These are phyloP conservation scores for Psittacula echo DNA, from an alignment of 2,797 vertebrate genomes.

Conservation along the genomic window DNA sequence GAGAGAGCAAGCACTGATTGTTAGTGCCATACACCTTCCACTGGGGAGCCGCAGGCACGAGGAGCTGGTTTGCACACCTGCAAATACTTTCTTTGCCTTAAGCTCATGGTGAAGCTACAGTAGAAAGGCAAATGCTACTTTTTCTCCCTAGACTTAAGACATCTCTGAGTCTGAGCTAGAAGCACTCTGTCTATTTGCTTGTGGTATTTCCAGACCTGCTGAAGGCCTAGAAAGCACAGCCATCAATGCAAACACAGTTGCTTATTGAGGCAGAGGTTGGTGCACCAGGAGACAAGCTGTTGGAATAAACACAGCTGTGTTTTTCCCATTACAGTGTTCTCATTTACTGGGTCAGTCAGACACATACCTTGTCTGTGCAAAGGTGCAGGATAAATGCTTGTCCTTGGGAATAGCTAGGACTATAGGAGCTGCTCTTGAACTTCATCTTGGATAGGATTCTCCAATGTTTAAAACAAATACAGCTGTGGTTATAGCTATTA, in stretches of 20 bases:
- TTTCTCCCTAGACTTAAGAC: background rate
- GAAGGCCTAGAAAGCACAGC: slow-evolving; percentile 16
- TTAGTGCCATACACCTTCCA: background rate
- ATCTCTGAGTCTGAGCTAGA: background rate
- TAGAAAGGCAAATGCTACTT: background rate
- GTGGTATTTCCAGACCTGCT: slow-evolving; percentile 18
- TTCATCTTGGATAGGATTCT: background rate
- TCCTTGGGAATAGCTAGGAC: background rate
- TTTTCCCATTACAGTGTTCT: background rate
- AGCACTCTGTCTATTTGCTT: background rate
- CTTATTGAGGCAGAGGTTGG: background rate
- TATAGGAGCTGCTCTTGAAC: background rate
- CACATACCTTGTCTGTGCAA: background rate
- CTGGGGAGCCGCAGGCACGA: background rate
- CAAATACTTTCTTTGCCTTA: background rate
- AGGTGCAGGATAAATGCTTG: background rate
- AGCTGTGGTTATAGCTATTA: slow-evolving; percentile 21
- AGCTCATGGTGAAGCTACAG: background rate
- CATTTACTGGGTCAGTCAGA: background rate
- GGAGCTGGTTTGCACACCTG: background rate
- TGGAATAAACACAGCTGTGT: slow-evolving; percentile 47
- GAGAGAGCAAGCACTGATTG: background rate
- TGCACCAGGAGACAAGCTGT: background rate
- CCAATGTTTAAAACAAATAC: slow-evolving; percentile 14
- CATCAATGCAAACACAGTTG: background rate